These are phyloP conservation scores for Irena cyanogastra DNA, from an alignment of 2,113 vertebrate species.

Conservation along the genomic window DNA sequence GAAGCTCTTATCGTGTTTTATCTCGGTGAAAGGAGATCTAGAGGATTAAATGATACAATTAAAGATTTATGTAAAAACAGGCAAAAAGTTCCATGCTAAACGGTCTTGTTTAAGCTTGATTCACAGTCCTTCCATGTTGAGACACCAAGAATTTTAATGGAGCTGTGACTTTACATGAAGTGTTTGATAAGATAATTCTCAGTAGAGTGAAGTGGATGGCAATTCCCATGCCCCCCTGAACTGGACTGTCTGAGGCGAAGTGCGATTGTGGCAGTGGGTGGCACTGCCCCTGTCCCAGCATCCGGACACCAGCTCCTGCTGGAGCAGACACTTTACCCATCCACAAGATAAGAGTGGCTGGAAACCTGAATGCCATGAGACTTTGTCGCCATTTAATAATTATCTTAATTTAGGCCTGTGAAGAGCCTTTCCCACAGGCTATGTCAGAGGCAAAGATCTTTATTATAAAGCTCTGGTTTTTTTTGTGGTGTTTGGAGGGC, in stretches of 20 bases:
- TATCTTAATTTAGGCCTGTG: not conserved
- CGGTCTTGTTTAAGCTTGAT: not conserved
- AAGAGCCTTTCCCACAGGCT: not conserved
- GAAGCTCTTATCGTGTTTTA: not conserved
- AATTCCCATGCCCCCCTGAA: not conserved
- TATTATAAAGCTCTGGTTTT: not conserved
- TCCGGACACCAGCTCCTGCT: not conserved
- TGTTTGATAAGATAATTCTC: not conserved
- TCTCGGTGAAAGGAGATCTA: not conserved
- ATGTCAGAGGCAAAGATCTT: not conserved
- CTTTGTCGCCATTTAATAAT: not conserved
- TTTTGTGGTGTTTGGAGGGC: not conserved
- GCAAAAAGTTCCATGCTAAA: not conserved
- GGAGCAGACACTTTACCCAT: not conserved
- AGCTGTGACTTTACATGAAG: not conserved
- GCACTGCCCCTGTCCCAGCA: not conserved
- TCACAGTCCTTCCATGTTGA: not conserved
- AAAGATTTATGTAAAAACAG: not conserved
- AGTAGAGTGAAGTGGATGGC: not conserved
- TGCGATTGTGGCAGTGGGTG: rapidly evolving
- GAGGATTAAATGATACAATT: not conserved
- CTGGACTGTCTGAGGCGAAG: not conserved
- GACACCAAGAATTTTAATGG: not conserved
- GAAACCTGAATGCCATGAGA: not conserved
- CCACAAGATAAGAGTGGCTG: not conserved